Percentiles rank a stretch among this genome's conserved stretches.
Conservation (phyloP, 1,140 invertebrate species). For the Nixonia krombeini region DNA sequence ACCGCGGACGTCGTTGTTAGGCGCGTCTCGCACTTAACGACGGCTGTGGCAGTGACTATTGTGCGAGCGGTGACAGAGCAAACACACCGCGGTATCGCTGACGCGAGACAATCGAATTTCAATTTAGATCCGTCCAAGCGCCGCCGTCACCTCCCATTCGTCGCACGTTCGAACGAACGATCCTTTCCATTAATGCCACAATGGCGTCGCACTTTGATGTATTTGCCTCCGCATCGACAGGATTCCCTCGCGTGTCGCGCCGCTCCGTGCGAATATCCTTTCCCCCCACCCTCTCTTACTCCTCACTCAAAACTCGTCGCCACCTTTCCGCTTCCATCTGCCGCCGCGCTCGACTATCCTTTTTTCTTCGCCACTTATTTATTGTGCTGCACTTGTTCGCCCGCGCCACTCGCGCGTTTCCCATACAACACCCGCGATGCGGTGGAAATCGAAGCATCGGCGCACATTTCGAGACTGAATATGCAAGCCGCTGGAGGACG, state of each 20-base stretch:
- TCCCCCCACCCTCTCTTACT: slow-evolving; percentile 20
- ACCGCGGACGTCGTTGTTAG: slow-evolving; percentile 36
- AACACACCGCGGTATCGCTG: slow-evolving; percentile 51
- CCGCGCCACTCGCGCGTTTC: neutral
- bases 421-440: too few relatives aligned
- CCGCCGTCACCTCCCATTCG: slow-evolving; percentile 50
- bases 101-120: slow-evolving; percentile 68
- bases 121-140: slow-evolving; percentile 65
- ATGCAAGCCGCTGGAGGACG: too few relatives aligned
- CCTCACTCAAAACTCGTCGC: slow-evolving; percentile 2
- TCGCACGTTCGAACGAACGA: slow-evolving; percentile 62
- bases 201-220: slow-evolving; percentile 61
- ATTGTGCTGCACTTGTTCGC: slow-evolving; percentile 18
- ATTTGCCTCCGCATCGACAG: slow-evolving; percentile 51
- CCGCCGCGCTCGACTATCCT: neutral
- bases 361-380: slow-evolving; percentile 20
- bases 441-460: too few relatives aligned
- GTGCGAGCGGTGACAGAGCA: slow-evolving; percentile 42
- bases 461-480: too few relatives aligned
- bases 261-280: slow-evolving; percentile 40
- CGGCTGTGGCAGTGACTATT: slow-evolving; percentile 34
- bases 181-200: slow-evolving; percentile 69
- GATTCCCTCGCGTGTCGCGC: slow-evolving; percentile 44
- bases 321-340: neutral
- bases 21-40: slow-evolving; percentile 48